Conservation (phyloP, 2,797 vertebrate genomes). For the Mionectes olivaceus region DNA sequence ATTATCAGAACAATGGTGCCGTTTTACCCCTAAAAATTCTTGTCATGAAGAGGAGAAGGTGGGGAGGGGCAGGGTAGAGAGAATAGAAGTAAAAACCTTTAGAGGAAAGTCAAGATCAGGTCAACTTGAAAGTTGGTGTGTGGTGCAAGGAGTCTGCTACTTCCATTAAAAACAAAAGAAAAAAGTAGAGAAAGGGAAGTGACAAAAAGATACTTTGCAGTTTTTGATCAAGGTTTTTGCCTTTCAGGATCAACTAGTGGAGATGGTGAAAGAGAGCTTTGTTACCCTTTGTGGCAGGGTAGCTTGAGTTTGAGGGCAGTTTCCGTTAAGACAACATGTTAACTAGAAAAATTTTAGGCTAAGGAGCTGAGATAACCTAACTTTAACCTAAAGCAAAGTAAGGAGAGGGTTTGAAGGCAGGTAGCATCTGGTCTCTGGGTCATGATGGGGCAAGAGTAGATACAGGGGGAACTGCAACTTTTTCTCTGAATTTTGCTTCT, state of each 20-base stretch:
- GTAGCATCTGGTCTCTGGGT: background rate
- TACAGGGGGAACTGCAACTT: background rate
- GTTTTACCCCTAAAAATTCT: background rate
- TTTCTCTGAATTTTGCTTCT: background rate
- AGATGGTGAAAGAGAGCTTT: background rate
- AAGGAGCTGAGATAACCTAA: background rate
- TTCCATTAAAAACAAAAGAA: background rate
- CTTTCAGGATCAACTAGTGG: background rate
- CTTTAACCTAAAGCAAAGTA: background rate
- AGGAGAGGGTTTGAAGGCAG: background rate
- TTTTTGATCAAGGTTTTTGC: background rate
- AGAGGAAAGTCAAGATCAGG: background rate
- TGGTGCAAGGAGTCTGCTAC: background rate
- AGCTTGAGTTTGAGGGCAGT: background rate
- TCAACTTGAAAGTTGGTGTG: background rate
- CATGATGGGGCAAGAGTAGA: background rate
- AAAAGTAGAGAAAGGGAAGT: background rate
- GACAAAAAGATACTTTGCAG: background rate
- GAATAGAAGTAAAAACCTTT: background rate
- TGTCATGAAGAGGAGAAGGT: background rate
- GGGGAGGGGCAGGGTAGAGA: background rate
- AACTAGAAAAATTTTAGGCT: background rate
- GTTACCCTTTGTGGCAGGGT: background rate
- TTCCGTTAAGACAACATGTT: background rate
- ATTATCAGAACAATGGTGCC: background rate